Conservation (phyloP, 2,797 vertebrate species). For the Tokudaia muenninki region DNA sequence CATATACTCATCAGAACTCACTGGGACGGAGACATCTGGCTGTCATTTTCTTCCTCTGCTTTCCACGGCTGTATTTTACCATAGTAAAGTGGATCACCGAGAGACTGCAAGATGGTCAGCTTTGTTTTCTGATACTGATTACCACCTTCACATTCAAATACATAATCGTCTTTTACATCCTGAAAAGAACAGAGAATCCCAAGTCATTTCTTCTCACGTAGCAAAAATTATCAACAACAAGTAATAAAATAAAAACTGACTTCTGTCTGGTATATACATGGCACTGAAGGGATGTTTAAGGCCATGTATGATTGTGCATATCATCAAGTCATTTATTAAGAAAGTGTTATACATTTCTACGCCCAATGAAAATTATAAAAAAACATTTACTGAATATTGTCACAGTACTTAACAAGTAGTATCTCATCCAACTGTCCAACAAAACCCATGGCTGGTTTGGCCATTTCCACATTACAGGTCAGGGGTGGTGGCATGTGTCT, state of each 20-base stretch:
- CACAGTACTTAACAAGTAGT: background rate
- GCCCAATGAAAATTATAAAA: background rate
- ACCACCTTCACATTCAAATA: slow-evolving; percentile 97
- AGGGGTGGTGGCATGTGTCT: background rate
- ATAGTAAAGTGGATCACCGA: slow-evolving; percentile 97
- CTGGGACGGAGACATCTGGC: slow-evolving; percentile 94
- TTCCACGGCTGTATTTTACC: slow-evolving; percentile 97
- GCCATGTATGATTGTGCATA: background rate
- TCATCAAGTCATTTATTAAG: background rate
- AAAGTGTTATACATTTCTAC: background rate
- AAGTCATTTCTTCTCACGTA: slow-evolving; percentile 12
- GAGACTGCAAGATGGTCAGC: slow-evolving; percentile 96
- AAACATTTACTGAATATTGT: background rate
- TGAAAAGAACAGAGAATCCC: slow-evolving; percentile 84
- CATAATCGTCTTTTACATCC: slow-evolving; percentile 97
- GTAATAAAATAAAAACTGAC: background rate
- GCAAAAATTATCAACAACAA: background rate
- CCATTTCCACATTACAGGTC: background rate
- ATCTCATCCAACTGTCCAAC: background rate
- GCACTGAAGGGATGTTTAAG: background rate
- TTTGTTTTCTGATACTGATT: slow-evolving; percentile 96
- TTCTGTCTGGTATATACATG: background rate
- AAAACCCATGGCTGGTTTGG: too few species aligned
- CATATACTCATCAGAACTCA: slow-evolving; percentile 87
- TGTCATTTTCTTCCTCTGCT: slow-evolving; percentile 93